phyloP scores from a whole-genome alignment of 2,797 vertebrate species.

The Trematomus bernacchii region DNA sequence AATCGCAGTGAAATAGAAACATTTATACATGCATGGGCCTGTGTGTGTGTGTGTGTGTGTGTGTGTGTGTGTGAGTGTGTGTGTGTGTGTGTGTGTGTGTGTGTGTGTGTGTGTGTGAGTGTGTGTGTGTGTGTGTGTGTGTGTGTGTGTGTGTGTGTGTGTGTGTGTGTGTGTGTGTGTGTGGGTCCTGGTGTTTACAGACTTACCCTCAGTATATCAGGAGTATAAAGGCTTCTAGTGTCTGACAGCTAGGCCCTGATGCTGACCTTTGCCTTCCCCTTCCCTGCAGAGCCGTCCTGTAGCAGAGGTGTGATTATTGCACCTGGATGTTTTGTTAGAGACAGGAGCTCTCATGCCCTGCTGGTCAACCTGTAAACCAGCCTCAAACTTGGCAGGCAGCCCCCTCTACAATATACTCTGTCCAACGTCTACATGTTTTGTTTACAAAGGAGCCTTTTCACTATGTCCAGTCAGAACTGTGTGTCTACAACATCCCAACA shows the following conservation, averaged over 20 bases:
- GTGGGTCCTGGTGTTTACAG: conserved; percentile 37
- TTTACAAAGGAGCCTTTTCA: conserved; percentile 70
- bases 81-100: conserved; percentile 46
- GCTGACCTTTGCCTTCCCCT: conserved; percentile 74
- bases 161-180: conserved; percentile 18
- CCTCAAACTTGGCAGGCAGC: conserved; percentile 60
- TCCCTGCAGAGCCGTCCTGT: conserved; percentile 74
- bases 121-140: conserved; percentile 40
- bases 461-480: conserved; percentile 4
- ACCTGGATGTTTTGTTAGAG: conserved; percentile 82
- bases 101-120: conserved; percentile 19
- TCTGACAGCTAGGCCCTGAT: conserved; percentile 57
- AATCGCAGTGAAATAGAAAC: conserved; percentile 52
- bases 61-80: conserved; percentile 21
- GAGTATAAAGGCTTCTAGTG: conserved; percentile 77
- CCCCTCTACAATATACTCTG: conserved; percentile 36
- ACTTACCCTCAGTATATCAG: conserved; percentile 48
- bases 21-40: conserved; percentile 51
- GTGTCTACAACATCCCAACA: conserved; percentile 32
- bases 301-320: conserved; percentile 81
- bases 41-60: conserved; percentile 40
- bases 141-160: conserved; percentile 26
- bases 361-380: conserved; percentile 73
- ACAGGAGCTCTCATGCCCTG: conserved; percentile 75
- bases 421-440: conserved; percentile 45